Evolutionary conservation across 2,113 vertebrate species (phyloP).

Genomic region (Nothoprocta pentlandii): DNA sequence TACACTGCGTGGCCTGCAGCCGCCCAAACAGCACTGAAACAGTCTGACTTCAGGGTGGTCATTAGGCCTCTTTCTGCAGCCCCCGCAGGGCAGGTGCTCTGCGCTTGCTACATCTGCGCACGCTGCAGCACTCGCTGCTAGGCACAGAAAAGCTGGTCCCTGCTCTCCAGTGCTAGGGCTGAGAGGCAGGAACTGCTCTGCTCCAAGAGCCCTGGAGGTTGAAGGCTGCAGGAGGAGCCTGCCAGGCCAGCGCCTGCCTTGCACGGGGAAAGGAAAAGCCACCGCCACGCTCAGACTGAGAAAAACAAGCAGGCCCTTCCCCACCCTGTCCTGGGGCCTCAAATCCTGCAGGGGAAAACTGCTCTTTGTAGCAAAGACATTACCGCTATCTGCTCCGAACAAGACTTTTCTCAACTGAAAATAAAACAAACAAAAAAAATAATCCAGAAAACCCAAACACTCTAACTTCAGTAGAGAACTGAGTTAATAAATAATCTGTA

Average conservation of each 20-base stretch:
- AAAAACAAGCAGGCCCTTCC: slow-evolving; percentile 42
- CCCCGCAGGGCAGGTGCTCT: background rate
- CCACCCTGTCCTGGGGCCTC: slow-evolving; percentile 26
- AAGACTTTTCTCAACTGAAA: slow-evolving; percentile 1
- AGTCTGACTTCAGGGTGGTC: background rate
- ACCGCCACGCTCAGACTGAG: slow-evolving; percentile 53
- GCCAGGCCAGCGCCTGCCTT: slow-evolving; percentile 25
- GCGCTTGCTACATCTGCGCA: background rate
- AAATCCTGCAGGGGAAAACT: slow-evolving; percentile 55
- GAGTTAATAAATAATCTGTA: slow-evolving; percentile 87
- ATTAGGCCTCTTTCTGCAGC: background rate
- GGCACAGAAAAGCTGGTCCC: background rate
- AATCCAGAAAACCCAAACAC: background rate
- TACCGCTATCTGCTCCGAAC: slow-evolving; percentile 60
- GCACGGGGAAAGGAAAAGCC: slow-evolving; percentile 64
- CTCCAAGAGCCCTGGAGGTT: slow-evolving; percentile 6
- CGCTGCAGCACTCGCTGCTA: background rate
- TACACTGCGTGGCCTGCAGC: background rate
- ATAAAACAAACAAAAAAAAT: background rate
- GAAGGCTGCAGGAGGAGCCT: slow-evolving; percentile 12
- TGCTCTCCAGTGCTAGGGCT: background rate
- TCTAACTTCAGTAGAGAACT: slow-evolving; percentile 77
- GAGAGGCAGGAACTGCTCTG: background rate
- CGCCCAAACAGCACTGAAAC: background rate
- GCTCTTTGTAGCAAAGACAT: slow-evolving; percentile 54